phyloP scores from a whole-genome alignment of 2,888 invertebrate species.

The Carcina quercana region DNA sequence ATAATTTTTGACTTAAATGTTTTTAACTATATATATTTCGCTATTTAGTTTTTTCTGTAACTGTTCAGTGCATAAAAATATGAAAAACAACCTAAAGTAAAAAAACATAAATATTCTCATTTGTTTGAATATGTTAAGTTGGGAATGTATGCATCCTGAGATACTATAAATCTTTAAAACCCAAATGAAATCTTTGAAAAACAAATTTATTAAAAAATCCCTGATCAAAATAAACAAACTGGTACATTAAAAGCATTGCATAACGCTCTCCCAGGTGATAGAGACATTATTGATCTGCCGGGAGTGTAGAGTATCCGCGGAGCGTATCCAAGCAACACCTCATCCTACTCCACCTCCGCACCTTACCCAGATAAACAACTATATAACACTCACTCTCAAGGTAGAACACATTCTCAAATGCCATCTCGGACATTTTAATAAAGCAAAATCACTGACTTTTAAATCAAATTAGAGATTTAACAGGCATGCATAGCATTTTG shows the following conservation, averaged over 20 bases:
- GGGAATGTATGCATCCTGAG: no score
- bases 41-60: no score
- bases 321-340: slow-evolving; percentile 69
- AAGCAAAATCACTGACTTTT: slow-evolving; percentile 21
- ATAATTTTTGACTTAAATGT: no score
- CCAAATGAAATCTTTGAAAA: no score
- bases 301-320: slow-evolving; percentile 47
- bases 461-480: slow-evolving; percentile 25
- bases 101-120: no score
- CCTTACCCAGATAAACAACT: slow-evolving; percentile 32
- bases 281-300: slow-evolving; percentile 68
- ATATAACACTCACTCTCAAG: slow-evolving; percentile 66
- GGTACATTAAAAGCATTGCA: slow-evolving; percentile 46
- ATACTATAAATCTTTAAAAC: no score
- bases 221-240: slow-evolving; percentile 21
- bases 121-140: no score
- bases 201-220: slow-evolving; percentile 10
- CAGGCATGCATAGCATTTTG: slow-evolving; percentile 41
- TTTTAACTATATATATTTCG: no score
- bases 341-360: slow-evolving; percentile 48
- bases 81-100: background rate
- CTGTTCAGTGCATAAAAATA: no score
- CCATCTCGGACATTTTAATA: slow-evolving; percentile 65
- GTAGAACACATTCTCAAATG: slow-evolving; percentile 69
- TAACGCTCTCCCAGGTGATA: slow-evolving; percentile 55